Evolutionary conservation across 2,797 vertebrate genomes (phyloP), one percentile per base, ranked within the genome.

Genomic region (Crax fasciolata): DNA sequence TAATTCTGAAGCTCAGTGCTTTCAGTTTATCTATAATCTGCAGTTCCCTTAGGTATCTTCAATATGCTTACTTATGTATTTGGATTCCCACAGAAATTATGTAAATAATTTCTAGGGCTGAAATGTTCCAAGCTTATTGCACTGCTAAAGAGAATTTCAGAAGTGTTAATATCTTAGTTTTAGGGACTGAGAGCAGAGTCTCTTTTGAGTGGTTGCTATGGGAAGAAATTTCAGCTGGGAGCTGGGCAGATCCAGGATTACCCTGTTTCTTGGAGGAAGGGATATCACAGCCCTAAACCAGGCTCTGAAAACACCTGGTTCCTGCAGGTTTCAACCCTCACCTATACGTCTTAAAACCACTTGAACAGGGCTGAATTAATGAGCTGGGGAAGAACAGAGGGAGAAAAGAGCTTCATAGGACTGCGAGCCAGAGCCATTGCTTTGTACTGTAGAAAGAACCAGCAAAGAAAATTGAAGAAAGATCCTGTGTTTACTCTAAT

Each of bases 61-160:
- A 83, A n/a, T 30, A 52, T 66, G 27, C 66, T 84, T 89, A 80
- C 61, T 67, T 68, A 89, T 54, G 16, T 46, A 89, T 79, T 85
- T 93, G 75, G 48, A 71, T 91, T 89, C 57, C 44, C 67, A 71
- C 80, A 80, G 94, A 85, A 87, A 84, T 52, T 70, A 46, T 41
- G 35, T 73, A 87, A 92, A 67, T 90, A 89, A 91, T 71, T 96
- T 83, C 61, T 48, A 79, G 67, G 49, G 30, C 38, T 82, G 67
- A 92, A 89, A 79, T 4, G 63, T 67, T 79, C 10, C 30, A 76
- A 73, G 63, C 27, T 62, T 89, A 78, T 62, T 70, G 74, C 15
- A 30, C 55, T 76, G 63, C 32, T 87, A 62, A 76, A 84, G 89
- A 90, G 86, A 87, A 82, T 39, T 76, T 87, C 62, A 44, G 63